These are phyloP conservation scores for Anguilla obscura DNA, from an alignment of 2,797 vertebrate genomes.

Conservation along the genomic window DNA sequence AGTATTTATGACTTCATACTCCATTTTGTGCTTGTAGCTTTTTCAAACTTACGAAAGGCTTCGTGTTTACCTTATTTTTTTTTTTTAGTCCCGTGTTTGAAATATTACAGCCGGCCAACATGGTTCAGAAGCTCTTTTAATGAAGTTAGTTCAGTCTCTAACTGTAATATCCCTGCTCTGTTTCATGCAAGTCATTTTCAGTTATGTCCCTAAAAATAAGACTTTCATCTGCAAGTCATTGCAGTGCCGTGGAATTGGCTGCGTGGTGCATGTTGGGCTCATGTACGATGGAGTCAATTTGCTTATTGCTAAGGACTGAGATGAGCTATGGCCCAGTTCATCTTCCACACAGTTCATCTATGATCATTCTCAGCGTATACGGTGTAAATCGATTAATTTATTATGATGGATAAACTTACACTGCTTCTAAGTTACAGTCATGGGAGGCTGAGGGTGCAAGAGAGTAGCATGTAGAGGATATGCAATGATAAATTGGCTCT, in stretches of 20 bases:
- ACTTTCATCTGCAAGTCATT: background rate
- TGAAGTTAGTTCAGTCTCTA: background rate
- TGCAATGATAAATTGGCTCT: conserved; percentile 46
- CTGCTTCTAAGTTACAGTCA: background rate
- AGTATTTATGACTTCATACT: conserved; percentile 62
- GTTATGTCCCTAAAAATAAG: background rate
- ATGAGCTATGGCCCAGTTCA: background rate
- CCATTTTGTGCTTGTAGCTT: conserved; percentile 55
- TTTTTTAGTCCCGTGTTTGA: background rate
- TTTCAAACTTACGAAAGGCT: background rate
- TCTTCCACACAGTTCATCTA: background rate
- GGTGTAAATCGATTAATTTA: background rate
- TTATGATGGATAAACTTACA: background rate
- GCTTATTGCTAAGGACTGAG: background rate
- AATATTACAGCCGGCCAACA: background rate
- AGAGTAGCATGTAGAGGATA: conserved; percentile 23
- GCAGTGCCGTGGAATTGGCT: background rate
- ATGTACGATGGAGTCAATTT: background rate
- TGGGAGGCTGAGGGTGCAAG: background rate
- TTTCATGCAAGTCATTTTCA: background rate
- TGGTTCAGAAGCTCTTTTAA: background rate
- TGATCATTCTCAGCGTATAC: background rate
- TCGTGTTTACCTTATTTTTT: conserved; percentile 23
- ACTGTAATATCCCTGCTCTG: background rate
- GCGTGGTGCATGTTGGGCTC: background rate